Base-by-base conservation (phyloP, 1,140 invertebrate genomes). In the Berghia stephanieae region DNA sequence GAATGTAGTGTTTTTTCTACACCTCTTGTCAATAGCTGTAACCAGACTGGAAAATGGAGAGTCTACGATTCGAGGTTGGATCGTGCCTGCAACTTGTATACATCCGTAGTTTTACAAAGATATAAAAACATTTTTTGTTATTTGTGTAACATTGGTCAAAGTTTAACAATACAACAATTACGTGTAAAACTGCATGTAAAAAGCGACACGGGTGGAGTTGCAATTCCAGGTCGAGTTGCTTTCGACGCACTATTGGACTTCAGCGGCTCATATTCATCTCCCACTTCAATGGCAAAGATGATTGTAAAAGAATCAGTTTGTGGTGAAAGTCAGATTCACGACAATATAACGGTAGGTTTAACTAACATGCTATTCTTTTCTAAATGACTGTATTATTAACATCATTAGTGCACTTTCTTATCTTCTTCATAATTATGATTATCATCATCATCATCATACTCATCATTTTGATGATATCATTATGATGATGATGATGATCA, bases 41-140 rank as follows among this genome's bases (percentile, higher is more conserved):
- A 75, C 60, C n/a, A 44, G 16, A 75, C 74, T 5, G 74, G 74
- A n/a, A 8, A 42, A n/a, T 75, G 74, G 74, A 8, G 10, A 3
- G 0, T 16, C n/a, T 75, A 75, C 60, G 74, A 75, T 43, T 31
- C 5, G 24, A 75, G 40, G 34, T 31, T 75, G 31, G 74, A 24
- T n/a, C 57, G 44, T 24, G 74, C 74, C 3, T 75, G 74, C 27
- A 43, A 38, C 21, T 66, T 38, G 16, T 67, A 66, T 31, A 49
- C 42, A 1, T 42, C 57, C 27, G 42, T 63, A 8, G 74, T 75
- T 1, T 10, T 31, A 21, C n/a, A 27, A 21, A 67, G 34, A 42
- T 75, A 75, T 60, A 67, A 42, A 43, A 75, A 75, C 34, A 60
- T 38, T 4, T 75, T 75, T 38, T 75, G 74, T 43, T 36, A 36